Conservation (phyloP, 2,113 vertebrate genomes). For the Macquaria ambigua region DNA sequence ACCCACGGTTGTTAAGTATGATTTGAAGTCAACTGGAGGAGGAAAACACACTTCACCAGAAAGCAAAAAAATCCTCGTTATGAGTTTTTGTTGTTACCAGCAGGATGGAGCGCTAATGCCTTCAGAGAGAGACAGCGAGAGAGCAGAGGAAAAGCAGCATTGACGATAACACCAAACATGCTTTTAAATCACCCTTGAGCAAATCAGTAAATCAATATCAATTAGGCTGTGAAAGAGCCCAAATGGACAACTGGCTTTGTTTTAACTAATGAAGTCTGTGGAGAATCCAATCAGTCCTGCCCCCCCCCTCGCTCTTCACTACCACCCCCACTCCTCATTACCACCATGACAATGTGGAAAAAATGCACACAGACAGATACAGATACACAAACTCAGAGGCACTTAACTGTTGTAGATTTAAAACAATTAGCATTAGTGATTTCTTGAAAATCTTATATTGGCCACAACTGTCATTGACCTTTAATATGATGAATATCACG, state of each 20-base stretch:
- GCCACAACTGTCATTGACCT: conserved; percentile 13
- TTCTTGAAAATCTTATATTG: neutral
- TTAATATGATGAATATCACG: conserved; percentile 1
- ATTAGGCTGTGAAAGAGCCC: conserved; percentile 80
- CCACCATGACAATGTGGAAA: conserved; percentile 43
- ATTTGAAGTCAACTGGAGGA: conserved; percentile 42
- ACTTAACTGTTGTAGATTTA: neutral
- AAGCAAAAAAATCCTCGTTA: neutral
- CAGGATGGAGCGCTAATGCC: conserved; percentile 17
- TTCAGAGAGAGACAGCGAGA: conserved; percentile 24
- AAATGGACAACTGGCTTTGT: conserved; percentile 83
- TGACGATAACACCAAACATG: conserved; percentile 75
- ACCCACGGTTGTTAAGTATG: conserved; percentile 10
- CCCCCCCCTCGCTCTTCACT: neutral
- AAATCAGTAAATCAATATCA: conserved; percentile 85
- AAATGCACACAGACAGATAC: conserved; percentile 28
- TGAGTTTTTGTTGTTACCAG: neutral
- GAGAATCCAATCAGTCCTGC: conserved; percentile 71
- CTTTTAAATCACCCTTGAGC: conserved; percentile 77
- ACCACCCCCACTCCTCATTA: conserved; percentile 44
- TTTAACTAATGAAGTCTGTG: conserved; percentile 85
- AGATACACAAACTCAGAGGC: neutral
- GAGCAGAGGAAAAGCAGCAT: conserved; percentile 57
- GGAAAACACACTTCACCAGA: neutral
- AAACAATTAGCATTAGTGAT: neutral